Evolutionary conservation across 1,140 invertebrate species (phyloP).

Genomic region (Oncopeltus fasciatus): DNA sequence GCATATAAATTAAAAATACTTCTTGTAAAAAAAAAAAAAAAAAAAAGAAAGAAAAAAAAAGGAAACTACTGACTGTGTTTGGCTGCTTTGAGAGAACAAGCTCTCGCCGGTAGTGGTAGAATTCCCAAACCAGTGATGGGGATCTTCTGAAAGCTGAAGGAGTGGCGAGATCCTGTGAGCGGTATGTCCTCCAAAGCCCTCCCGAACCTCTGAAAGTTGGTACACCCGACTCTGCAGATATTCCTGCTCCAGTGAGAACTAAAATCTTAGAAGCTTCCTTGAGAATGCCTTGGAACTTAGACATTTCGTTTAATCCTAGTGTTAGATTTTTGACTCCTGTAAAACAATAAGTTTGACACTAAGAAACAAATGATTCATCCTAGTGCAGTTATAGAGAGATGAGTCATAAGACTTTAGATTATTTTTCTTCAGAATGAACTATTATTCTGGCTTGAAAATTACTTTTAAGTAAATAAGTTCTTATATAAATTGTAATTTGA

Average conservation of each 20-base stretch:
- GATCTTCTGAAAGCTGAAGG: conserved; percentile 46
- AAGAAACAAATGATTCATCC: too few relatives aligned
- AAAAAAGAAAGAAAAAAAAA: too few relatives aligned
- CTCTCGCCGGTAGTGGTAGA: conserved; percentile 59
- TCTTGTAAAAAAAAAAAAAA: too few relatives aligned
- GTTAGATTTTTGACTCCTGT: neutral
- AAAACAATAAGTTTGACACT: neutral
- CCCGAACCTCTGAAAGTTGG: conserved; percentile 65
- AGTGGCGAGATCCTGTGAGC: conserved; percentile 47
- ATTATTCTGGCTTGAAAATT: too few relatives aligned
- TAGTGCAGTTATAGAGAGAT: too few relatives aligned
- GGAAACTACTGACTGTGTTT: conserved; percentile 49
- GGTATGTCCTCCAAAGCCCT: conserved; percentile 61
- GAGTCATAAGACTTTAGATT: too few relatives aligned
- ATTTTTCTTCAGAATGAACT: too few relatives aligned
- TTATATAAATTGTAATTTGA: too few relatives aligned
- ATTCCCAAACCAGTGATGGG: conserved; percentile 64
- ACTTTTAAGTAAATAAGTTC: too few relatives aligned
- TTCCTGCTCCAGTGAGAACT: conserved; percentile 59
- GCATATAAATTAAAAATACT: too few relatives aligned
- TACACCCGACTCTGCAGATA: conserved; percentile 68
- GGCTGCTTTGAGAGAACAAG: conserved; percentile 45
- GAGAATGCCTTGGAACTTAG: conserved; percentile 6
- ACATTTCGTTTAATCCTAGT: neutral
- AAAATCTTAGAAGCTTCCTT: conserved; percentile 42